Conservation (phyloP, 2,113 vertebrate species). For the Macaca mulatta region DNA sequence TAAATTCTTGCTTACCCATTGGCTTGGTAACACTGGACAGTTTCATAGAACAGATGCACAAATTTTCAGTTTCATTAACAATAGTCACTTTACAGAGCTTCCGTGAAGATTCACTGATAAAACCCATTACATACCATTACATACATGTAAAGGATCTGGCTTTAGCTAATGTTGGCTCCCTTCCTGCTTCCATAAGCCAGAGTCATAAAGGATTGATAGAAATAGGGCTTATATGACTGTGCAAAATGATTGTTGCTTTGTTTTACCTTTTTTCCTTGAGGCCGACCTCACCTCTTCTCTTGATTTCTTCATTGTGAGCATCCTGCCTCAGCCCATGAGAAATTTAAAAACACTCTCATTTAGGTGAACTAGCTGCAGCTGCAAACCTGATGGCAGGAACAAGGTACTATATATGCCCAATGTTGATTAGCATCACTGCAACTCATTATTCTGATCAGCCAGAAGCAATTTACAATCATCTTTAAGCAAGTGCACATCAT, state of each 20-base stretch:
- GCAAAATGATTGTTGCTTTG: constrained; percentile 50
- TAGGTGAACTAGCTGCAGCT: constrained; percentile 77
- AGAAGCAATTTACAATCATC: constrained; percentile 85
- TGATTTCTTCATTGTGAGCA: background rate
- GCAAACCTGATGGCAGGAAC: constrained; percentile 56
- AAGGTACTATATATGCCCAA: constrained; percentile 67
- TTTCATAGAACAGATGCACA: background rate
- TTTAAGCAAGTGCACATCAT: constrained; percentile 82
- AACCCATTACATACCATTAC: background rate
- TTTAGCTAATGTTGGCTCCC: background rate
- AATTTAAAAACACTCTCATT: constrained; percentile 64
- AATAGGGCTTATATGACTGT: constrained; percentile 35
- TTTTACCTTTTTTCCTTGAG: constrained; percentile 24
- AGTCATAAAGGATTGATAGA: constrained; percentile 39
- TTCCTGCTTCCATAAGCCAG: constrained; percentile 6
- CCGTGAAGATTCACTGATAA: background rate
- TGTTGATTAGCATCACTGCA: constrained; percentile 74
- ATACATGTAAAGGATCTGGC: background rate
- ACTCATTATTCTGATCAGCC: constrained; percentile 84
- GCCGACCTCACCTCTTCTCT: background rate
- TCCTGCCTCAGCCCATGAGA: background rate
- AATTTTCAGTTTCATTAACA: background rate
- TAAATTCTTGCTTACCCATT: background rate
- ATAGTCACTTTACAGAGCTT: background rate
- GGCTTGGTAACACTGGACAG: background rate